Base-by-base conservation (phyloP, 2,113 vertebrate genomes). In the Oryzias celebensis region DNA sequence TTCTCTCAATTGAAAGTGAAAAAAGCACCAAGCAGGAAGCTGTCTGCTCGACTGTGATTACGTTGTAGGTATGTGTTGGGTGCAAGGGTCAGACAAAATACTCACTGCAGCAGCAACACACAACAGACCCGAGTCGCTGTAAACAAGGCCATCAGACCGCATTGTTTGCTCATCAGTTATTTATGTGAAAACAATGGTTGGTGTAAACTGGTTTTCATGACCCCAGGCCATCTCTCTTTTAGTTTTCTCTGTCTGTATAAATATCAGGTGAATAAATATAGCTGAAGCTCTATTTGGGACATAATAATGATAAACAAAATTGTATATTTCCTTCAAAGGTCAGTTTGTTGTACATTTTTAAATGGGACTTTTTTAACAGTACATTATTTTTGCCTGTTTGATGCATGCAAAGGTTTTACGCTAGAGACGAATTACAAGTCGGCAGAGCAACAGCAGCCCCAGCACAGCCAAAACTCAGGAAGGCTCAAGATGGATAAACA, bases 121-220 rank as follows among this genome's bases (percentile, higher is more conserved):
- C 65, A 63, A 48, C 53, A n/a, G 58, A 71, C 14, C 18, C 67
- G 20, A 51, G 20, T 8, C 16, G 24, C 4, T 45, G 43, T 5
- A 65, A 61, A 60, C 17, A 36, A 41, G 50, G 54, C 44, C 16
- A 62, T 17, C 28, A 46, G 53, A 22, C n/a, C 44, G 28, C 18
- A 14, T 15, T 45, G 49, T 75, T 77, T 86, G 75, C 78, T 82
- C 86, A 81, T 82, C 65, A 31, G 58, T 52, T 84, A 75, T 84
- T 86, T 82, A 79, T 76, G 52, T 20, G 63, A 87, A 68, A 86
- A 90, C 88, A 88, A 90, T 90, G 86, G 82, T 44, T 78, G 78
- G 71, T 36, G 47, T 81, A 81, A 80, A 82, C 71, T 73, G 63
- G 49, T 68, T 68, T 42, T 8, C 26, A 54, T 73, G 66, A 82